A percentile compares a stretch with the other conserved stretches of the same genome.
Conservation (phyloP, 2,797 vertebrate genomes). For the Microtus obscurus region DNA sequence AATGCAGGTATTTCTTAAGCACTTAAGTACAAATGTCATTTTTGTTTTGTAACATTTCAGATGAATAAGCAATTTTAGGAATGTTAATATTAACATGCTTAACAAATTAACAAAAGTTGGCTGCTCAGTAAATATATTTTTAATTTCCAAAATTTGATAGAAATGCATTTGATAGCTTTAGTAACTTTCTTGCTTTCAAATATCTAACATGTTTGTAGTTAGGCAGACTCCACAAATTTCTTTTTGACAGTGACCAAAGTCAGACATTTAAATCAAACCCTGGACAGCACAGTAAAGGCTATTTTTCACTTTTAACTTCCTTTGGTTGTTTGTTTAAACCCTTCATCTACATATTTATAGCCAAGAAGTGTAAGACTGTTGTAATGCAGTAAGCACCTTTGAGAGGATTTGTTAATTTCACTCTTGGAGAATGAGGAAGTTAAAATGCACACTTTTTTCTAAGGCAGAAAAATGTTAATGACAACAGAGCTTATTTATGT, state of each 20-base stretch:
- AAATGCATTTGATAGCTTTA: conserved; percentile 33
- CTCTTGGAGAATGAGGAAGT: not conserved
- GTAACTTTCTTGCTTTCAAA: conserved; percentile 19
- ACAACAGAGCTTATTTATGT: not conserved
- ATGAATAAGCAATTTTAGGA: conserved; percentile 18
- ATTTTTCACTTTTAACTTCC: conserved; percentile 13
- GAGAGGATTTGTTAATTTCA: not conserved
- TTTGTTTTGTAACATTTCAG: conserved; percentile 29
- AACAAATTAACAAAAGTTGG: not conserved
- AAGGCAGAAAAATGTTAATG: not conserved
- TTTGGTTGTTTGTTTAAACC: conserved; percentile 41
- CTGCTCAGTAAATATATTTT: conserved; percentile 2
- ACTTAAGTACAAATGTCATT: not conserved
- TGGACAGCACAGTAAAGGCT: not conserved
- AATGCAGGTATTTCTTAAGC: conserved; percentile 7
- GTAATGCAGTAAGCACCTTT: not conserved
- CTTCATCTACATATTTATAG: not conserved
- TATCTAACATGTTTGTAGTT: not conserved
- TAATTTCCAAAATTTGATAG: conserved; percentile 4
- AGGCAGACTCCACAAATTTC: not conserved
- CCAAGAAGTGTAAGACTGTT: conserved; percentile 6
- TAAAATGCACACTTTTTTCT: not conserved
- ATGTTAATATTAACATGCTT: not conserved
- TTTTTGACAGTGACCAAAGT: not conserved
- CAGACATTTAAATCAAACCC: conserved; percentile 57